Conservation (phyloP, 2,888 invertebrate genomes). For the Netelia inedita region DNA sequence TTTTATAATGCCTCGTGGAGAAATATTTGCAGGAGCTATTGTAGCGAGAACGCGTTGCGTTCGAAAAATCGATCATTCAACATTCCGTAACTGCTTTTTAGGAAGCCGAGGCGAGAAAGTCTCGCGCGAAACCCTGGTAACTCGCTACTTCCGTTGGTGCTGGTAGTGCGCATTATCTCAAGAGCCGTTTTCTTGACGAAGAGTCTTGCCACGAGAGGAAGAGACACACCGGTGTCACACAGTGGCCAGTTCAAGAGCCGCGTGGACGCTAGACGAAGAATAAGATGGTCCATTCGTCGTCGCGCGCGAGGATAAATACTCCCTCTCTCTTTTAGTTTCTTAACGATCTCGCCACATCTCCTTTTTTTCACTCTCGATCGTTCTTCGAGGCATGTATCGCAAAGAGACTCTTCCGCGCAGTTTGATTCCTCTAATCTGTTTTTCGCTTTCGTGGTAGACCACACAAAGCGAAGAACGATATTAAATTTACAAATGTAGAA, state of each 20-base stretch:
- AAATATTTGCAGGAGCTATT: slow-evolving; percentile 42
- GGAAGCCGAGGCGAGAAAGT: not conserved
- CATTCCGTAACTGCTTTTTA: no score
- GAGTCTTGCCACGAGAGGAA: slow-evolving; percentile 41
- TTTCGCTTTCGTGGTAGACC: slow-evolving; percentile 74
- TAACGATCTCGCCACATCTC: slow-evolving; percentile 40
- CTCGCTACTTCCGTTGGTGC: slow-evolving; percentile 62
- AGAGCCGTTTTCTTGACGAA: slow-evolving; percentile 19
- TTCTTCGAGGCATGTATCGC: slow-evolving; percentile 60
- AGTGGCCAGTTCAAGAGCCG: no score
- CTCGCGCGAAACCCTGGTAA: slow-evolving; percentile 57
- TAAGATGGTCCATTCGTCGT: slow-evolving; percentile 20
- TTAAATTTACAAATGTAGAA: slow-evolving; percentile 57
- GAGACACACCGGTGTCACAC: not conserved
- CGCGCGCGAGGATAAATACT: slow-evolving; percentile 51
- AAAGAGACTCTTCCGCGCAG: slow-evolving; percentile 69
- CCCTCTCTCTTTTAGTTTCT: slow-evolving; percentile 17
- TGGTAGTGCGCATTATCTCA: slow-evolving; percentile 15
- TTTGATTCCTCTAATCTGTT: slow-evolving; percentile 80
- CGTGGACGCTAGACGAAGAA: not conserved
- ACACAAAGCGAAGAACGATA: slow-evolving; percentile 68
- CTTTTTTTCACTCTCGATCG: slow-evolving; percentile 25
- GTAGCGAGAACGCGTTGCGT: slow-evolving; percentile 23
- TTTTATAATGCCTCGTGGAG: slow-evolving; percentile 38
- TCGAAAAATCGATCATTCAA: slow-evolving; percentile 28